Evolutionary conservation across 2,888 invertebrate genomes (phyloP), one percentile per base, ranked within the genome.

Genomic region (Anaspis maculata): DNA sequence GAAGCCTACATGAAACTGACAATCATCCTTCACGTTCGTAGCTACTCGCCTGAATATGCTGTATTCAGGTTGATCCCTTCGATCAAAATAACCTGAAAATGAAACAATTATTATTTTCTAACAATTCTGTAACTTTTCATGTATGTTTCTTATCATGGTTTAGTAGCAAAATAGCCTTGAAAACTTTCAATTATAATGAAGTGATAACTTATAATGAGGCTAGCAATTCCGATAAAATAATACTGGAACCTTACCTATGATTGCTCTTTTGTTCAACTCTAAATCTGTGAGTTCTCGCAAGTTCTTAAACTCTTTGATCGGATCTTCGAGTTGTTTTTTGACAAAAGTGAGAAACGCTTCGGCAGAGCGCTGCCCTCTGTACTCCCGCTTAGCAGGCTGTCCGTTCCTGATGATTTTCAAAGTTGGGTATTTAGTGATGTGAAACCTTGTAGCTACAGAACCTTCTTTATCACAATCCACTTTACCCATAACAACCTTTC

Each of bases 361-460:
- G 0, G 77, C 79, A 9, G 95, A 91, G 32, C 98, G 74, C 56
- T 83, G 81, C 1, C 79, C 97, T 57, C 96, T 74, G 54, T 90
- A 94, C 61, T 94, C 94, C 45, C 84, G 76, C 59, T 92, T 92
- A 9, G 83, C 78, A n/a, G 87, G 79, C 54, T 87, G 79, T 0
- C 91, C 91, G 72, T 91, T 91, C 30, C 89, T 75, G 50, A 96
- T 86, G 12, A 97, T 68, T 69, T 99, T 99, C 35, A 99, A 67
- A 3, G 98, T 99, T 3, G 98, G 98, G 70, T 98, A 99, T 70
- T 99, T 99, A 35, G 84, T 86, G 37, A 98, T 95, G 58, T 95
- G 94, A 67, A 92, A 98, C 49, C 89, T 77, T 3, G 85, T 79
- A 2, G 96, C 87, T 35, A 97, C 73, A 12, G 77, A 69, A 71